Percentiles rank a stretch among this genome's conserved stretches.
Evolutionary conservation across 2,797 vertebrate species (phyloP).

Genomic region (Oreochromis mossambicus): DNA sequence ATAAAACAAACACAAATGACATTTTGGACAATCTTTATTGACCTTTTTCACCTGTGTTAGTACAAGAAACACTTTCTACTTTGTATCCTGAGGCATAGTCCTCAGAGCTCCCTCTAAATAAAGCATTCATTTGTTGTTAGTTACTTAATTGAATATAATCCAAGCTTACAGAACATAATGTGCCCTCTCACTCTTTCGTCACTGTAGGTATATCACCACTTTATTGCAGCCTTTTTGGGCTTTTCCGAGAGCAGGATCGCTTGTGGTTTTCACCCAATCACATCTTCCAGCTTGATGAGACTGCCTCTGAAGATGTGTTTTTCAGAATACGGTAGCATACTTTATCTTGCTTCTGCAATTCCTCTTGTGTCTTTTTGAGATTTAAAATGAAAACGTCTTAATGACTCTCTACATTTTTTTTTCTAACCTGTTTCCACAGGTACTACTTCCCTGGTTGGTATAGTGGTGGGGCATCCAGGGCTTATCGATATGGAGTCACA

Average conservation of each 20-base stretch:
- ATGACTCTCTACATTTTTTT: background rate
- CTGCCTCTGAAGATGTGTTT: conserved; percentile 76
- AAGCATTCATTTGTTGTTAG: background rate
- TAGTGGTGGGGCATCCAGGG: conserved; percentile 79
- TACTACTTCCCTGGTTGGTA: conserved; percentile 96
- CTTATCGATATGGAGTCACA: conserved; percentile 83
- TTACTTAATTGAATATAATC: background rate
- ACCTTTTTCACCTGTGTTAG: conserved; percentile 36
- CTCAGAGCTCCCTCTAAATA: background rate
- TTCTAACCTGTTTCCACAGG: conserved; percentile 52
- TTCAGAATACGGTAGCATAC: conserved; percentile 82
- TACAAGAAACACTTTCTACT: conserved; percentile 31
- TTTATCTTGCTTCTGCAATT: background rate
- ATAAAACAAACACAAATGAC: conserved; percentile 60
- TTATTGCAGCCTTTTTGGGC: conserved; percentile 86
- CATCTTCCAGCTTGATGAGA: conserved; percentile 84
- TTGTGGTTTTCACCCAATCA: conserved; percentile 92
- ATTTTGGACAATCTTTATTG: conserved; percentile 42
- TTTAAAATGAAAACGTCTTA: background rate
- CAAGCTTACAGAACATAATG: background rate
- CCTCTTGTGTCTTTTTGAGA: background rate
- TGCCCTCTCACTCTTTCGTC: background rate
- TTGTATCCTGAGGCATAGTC: background rate
- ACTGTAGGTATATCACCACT: conserved; percentile 85
- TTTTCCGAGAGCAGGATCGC: conserved; percentile 84